Conservation (phyloP, 2,113 vertebrate genomes). For the Onychostruthus taczanowskii region DNA sequence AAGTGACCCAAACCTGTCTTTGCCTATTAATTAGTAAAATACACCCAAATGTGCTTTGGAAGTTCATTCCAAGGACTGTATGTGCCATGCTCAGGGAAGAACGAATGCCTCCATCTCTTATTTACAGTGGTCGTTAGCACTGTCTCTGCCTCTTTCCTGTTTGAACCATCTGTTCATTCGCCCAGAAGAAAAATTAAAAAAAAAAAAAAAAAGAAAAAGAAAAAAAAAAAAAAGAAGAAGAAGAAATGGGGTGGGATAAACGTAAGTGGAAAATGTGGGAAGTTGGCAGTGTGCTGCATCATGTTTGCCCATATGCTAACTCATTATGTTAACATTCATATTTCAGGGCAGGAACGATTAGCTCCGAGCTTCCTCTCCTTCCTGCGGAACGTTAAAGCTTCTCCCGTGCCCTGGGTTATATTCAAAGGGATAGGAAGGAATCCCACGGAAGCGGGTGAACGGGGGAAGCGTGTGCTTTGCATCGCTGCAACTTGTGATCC, state of each 20-base stretch:
- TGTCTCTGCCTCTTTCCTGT: background rate
- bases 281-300: constrained; percentile 15
- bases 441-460: background rate
- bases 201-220: background rate
- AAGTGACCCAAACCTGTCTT: background rate
- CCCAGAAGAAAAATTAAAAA: background rate
- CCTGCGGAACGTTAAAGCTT: background rate
- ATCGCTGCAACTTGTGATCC: background rate
- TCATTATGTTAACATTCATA: constrained; percentile 5
- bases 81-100: background rate
- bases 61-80: background rate
- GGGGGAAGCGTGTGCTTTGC: background rate
- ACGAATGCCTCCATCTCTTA: background rate
- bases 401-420: background rate
- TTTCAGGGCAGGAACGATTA: background rate
- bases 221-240: background rate
- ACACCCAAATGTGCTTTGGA: background rate
- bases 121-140: constrained; percentile 29
- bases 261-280: constrained; percentile 26
- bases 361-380: background rate
- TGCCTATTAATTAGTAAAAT: background rate
- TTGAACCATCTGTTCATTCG: constrained; percentile 32
- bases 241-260: background rate
- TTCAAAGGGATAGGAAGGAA: background rate
- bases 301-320: constrained; percentile 46